A percentile compares a stretch with the other conserved stretches of the same genome.
Evolutionary conservation across 2,113 vertebrate genomes (phyloP).

Genomic region (Edolisoma coerulescens): DNA sequence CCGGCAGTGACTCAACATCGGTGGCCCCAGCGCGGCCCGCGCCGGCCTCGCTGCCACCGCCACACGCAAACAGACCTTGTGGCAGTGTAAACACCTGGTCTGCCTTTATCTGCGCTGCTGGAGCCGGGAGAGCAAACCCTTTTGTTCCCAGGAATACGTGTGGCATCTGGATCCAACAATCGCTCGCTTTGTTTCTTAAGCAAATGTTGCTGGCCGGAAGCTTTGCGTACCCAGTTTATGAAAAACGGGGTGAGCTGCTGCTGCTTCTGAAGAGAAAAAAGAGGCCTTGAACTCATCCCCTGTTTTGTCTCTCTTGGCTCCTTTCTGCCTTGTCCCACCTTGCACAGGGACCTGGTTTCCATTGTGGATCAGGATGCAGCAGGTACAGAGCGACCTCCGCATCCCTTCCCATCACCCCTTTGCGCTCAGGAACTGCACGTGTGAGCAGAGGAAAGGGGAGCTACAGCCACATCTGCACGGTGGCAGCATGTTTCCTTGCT

Average conservation of each 20-base stretch:
- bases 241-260: neutral
- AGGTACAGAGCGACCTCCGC: neutral
- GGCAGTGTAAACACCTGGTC: neutral
- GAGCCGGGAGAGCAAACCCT: neutral
- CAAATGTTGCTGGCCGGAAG: neutral
- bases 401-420: accelerated
- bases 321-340: neutral
- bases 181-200: neutral
- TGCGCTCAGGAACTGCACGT: accelerated
- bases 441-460: neutral
- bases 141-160: neutral
- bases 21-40: accelerated
- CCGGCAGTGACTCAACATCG: accelerated
- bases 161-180: neutral
- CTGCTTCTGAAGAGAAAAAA: neutral
- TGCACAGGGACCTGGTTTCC: neutral
- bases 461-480: accelerated
- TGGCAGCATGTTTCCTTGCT: neutral
- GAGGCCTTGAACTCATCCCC: neutral
- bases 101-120: neutral
- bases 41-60: neutral
- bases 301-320: neutral
- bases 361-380: neutral
- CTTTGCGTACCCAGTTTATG: accelerated
- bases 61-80: neutral